Conservation (phyloP, 2,888 invertebrate species). For the Phengaris arion region DNA sequence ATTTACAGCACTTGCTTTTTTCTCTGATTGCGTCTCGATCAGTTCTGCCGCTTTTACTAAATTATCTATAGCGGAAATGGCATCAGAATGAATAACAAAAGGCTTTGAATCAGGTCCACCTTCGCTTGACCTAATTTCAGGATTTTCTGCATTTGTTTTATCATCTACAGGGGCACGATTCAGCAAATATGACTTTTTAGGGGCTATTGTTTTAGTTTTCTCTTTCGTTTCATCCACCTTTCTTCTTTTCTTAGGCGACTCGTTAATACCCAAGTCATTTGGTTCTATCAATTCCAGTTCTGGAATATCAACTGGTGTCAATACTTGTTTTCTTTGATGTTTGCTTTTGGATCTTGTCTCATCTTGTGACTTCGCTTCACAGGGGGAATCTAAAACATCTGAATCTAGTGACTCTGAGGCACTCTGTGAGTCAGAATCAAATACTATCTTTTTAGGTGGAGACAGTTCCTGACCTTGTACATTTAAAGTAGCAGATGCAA, state of each 20-base stretch:
- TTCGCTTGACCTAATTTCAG: constrained; percentile 37
- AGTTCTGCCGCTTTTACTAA: constrained; percentile 73
- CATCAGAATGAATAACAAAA: constrained; percentile 47
- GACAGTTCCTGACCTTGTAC: constrained; percentile 65
- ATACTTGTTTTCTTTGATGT: constrained; percentile 74
- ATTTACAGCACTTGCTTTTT: constrained; percentile 42
- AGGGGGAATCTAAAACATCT: constrained; percentile 52
- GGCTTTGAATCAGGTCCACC: constrained; percentile 44
- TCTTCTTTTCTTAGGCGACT: constrained; percentile 67
- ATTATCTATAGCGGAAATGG: constrained; percentile 68
- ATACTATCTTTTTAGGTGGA: constrained; percentile 50
- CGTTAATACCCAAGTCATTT: constrained; percentile 57
- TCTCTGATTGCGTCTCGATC: constrained; percentile 65
- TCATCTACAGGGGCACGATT: constrained; percentile 52
- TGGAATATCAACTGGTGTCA: constrained; percentile 69
- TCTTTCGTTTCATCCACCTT: constrained; percentile 60
- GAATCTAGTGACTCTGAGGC: constrained; percentile 61
- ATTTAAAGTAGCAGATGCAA: constrained; percentile 54
- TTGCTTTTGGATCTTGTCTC: constrained; percentile 61
- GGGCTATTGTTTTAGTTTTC: constrained; percentile 59
- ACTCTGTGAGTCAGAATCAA: constrained; percentile 48
- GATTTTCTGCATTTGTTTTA: constrained; percentile 40
- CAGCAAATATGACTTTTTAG: constrained; percentile 68
- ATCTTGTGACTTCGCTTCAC: constrained; percentile 55
- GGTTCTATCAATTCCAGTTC: constrained; percentile 72